Conservation (phyloP, 2,888 invertebrate genomes). For the Lithosia quadra region DNA sequence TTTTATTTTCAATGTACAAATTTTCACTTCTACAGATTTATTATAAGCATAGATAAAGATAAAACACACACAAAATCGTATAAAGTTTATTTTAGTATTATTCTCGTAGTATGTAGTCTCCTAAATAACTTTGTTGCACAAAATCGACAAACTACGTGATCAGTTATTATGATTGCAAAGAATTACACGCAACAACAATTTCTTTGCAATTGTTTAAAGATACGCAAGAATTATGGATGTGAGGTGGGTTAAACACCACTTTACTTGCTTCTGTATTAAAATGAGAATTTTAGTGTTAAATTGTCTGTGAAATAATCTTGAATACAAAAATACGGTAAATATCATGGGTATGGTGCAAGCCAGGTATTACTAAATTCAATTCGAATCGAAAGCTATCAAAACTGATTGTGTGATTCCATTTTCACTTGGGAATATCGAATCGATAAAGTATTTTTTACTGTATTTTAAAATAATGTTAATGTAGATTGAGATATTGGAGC, state of each 20-base stretch:
- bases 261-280: slow-evolving; percentile 66
- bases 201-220: slow-evolving; percentile 66
- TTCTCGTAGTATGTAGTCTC: neutral
- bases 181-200: slow-evolving; percentile 66
- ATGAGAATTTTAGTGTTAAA: slow-evolving; percentile 69
- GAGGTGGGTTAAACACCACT: slow-evolving; percentile 66
- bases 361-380: slow-evolving; percentile 43
- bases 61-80: neutral
- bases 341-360: slow-evolving; percentile 38
- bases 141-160: slow-evolving; percentile 9
- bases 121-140: neutral
- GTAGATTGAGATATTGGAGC: slow-evolving; percentile 33
- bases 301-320: slow-evolving; percentile 73
- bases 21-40: too few relatives aligned
- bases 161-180: slow-evolving; percentile 66
- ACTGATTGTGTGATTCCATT: slow-evolving; percentile 35
- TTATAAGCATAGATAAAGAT: too few relatives aligned
- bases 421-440: slow-evolving; percentile 37
- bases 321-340: slow-evolving; percentile 50
- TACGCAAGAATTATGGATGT: slow-evolving; percentile 76
- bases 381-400: slow-evolving; percentile 45
- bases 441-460: slow-evolving; percentile 36
- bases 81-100: neutral
- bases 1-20: too few relatives aligned
- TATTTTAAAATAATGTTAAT: slow-evolving; percentile 29